These are phyloP conservation scores for Nycteola revayana DNA, from an alignment of 2,888 invertebrate genomes.

Conservation along the genomic window DNA sequence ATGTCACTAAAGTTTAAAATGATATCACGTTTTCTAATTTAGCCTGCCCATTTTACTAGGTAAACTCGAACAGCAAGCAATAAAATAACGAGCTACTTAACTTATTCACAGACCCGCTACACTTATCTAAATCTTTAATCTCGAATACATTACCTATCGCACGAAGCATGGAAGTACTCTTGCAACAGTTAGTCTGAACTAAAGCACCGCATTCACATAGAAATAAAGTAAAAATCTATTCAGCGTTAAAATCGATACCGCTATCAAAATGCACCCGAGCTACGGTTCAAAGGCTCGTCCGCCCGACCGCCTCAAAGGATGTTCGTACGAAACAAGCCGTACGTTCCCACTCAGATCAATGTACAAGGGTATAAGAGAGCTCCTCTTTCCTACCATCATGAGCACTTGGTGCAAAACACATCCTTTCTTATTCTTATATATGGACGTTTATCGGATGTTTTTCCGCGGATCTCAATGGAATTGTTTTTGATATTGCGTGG, in stretches of 20 bases:
- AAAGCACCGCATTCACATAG: constrained; percentile 18
- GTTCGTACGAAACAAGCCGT: constrained; percentile 57
- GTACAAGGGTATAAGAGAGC: constrained; percentile 45
- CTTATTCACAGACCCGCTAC: no score
- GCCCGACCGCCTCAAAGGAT: constrained; percentile 62
- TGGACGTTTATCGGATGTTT: constrained; percentile 34
- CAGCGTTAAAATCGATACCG: constrained; percentile 66
- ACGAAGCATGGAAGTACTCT: no score
- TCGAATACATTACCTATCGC: no score
- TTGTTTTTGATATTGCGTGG: constrained; percentile 8
- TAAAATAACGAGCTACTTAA: no score
- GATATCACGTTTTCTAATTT: no score
- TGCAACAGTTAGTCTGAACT: no score
- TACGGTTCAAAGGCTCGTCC: constrained; percentile 59
- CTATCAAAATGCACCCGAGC: constrained; percentile 69
- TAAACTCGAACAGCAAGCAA: no score
- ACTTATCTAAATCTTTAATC: no score
- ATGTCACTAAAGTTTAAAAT: no score
- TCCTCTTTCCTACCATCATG: constrained; percentile 45
- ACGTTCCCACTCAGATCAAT: constrained; percentile 66
- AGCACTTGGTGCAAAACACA: constrained; percentile 50
- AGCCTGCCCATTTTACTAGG: no score
- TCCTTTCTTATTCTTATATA: constrained; percentile 45
- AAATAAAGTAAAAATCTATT: constrained; percentile 65
- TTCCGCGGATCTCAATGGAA: constrained; percentile 10